Percentiles rank a stretch among this genome's conserved stretches.
Conservation (phyloP, 2,797 vertebrate genomes). For the Phalloptychus januarius region DNA sequence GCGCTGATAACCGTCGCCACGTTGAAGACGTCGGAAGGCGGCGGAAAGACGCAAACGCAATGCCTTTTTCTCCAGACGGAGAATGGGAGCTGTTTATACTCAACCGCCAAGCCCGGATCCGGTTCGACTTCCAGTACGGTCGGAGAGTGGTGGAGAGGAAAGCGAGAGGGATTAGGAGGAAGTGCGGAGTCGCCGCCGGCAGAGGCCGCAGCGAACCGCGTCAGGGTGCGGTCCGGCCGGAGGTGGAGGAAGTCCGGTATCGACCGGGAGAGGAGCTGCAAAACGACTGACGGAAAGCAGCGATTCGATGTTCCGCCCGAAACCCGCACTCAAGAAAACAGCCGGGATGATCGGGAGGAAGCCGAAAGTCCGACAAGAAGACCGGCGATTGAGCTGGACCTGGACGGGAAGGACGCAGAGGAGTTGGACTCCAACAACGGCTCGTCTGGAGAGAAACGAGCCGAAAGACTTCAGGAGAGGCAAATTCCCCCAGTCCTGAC, state of each 20-base stretch:
- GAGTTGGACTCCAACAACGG: constrained; percentile 22
- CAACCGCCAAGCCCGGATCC: constrained; percentile 61
- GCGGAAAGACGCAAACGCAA: constrained; percentile 81
- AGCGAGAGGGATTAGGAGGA: constrained; percentile 43
- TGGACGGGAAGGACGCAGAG: constrained; percentile 40
- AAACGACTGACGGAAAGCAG: neutral
- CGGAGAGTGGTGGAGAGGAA: constrained; percentile 70
- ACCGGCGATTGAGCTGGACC: neutral
- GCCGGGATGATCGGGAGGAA: constrained; percentile 22
- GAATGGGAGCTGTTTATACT: constrained; percentile 77
- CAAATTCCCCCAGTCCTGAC: constrained; percentile 10
- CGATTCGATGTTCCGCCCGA: constrained; percentile 38
- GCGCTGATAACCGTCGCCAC: constrained; percentile 82
- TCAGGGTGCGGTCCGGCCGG: constrained; percentile 71
- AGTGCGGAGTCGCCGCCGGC: constrained; percentile 34
- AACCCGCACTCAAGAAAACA: constrained; percentile 33
- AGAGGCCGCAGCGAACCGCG: constrained; percentile 57
- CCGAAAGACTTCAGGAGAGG: constrained; percentile 8
- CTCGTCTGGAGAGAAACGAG: constrained; percentile 22
- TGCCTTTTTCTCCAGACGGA: constrained; percentile 81
- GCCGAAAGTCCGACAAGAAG: constrained; percentile 24
- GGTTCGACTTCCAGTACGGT: constrained; percentile 39
- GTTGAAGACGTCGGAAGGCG: constrained; percentile 79
- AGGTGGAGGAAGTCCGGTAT: constrained; percentile 81
- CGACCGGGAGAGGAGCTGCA: constrained; percentile 45